A percentile compares a stretch with the other conserved stretches of the same genome.
phyloP scores from a whole-genome alignment of 2,113 vertebrate genomes.

The Felis chaus region DNA sequence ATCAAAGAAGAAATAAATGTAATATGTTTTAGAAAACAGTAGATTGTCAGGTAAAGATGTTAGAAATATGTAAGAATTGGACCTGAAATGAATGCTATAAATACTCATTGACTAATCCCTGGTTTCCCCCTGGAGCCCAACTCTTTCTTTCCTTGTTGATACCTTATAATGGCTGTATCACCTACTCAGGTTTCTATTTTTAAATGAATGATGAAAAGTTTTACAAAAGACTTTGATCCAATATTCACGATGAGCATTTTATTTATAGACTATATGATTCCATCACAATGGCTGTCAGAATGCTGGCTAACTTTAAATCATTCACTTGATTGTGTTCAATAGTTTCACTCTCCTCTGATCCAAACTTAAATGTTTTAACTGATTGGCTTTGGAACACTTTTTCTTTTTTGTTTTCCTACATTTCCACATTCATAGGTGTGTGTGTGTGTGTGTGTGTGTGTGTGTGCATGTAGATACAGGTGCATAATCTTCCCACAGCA shows the following conservation, averaged over 20 bases:
- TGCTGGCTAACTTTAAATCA: background rate
- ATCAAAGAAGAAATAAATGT: background rate
- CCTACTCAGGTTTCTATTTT: background rate
- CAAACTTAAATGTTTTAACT: constrained; percentile 4
- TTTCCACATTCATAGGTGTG: background rate
- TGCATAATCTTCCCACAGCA: background rate
- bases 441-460: background rate
- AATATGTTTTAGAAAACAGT: background rate
- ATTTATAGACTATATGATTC: background rate
- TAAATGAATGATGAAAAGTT: background rate
- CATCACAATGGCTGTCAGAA: background rate
- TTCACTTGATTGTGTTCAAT: background rate
- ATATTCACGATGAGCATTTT: background rate
- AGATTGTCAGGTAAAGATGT: background rate
- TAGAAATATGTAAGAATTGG: background rate
- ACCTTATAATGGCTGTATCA: background rate
- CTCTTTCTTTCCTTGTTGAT: background rate
- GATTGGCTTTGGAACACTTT: background rate
- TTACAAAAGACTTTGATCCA: background rate
- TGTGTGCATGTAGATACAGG: background rate
- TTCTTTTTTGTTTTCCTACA: background rate
- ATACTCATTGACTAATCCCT: background rate
- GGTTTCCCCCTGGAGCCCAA: background rate
- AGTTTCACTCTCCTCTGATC: background rate
- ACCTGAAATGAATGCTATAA: background rate